Evolutionary conservation across 2,888 invertebrate species (phyloP).

Genomic region (Dinocampus coccinellae): DNA sequence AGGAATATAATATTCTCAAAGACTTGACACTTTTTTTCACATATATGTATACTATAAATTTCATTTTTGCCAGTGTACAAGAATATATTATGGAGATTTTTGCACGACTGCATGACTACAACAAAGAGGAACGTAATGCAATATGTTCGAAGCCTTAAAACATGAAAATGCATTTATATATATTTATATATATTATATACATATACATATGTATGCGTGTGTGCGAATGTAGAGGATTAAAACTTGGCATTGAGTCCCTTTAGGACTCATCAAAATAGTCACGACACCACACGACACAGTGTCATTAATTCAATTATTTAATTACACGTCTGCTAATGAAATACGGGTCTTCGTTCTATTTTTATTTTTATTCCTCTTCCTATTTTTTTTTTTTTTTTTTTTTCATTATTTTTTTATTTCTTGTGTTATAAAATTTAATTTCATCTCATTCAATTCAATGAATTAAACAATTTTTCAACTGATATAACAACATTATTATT

Average conservation of each 20-base stretch:
- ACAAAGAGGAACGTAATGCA: conserved; percentile 27
- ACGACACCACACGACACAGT: not conserved
- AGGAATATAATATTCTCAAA: not conserved
- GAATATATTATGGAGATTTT: not conserved
- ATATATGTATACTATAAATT: not conserved
- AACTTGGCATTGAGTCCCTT: not conserved
- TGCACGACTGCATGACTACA: not conserved
- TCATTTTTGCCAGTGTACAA: not conserved
- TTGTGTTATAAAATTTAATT: not conserved
- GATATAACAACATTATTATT: not conserved
- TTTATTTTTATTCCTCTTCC: not conserved
- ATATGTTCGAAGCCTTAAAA: conserved; percentile 37
- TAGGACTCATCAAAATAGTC: not conserved
- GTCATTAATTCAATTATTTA: conserved; percentile 23
- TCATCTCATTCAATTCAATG: not conserved
- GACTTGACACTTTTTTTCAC: not conserved
- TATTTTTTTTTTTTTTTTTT: not conserved
- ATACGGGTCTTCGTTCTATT: not conserved
- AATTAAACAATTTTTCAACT: not conserved
- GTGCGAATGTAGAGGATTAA: not conserved
- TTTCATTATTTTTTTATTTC: no score
- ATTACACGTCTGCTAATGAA: conserved; percentile 5
- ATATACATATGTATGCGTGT: no score
- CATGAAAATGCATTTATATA: not conserved
- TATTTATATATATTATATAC: not conserved